A percentile compares a stretch with the other conserved stretches of the same genome.
These are phyloP conservation scores for Heliconius cydno DNA, from an alignment of 2,888 invertebrate genomes.

Conservation along the genomic window DNA sequence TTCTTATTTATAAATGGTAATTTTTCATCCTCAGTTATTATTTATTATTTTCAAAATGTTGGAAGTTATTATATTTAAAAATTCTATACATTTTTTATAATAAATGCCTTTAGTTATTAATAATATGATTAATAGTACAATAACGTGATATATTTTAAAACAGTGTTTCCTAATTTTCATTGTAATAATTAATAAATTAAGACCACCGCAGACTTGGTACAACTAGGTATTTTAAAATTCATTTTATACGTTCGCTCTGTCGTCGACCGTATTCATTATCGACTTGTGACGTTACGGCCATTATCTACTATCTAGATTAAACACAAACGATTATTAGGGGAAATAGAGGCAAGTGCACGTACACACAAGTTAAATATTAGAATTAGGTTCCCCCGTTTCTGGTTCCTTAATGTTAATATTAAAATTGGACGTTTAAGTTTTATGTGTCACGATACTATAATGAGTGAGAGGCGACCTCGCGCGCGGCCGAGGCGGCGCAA, in stretches of 20 bases:
- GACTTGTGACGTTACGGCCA: slow-evolving; percentile 66
- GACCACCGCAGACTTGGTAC: not conserved
- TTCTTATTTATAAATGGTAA: not conserved
- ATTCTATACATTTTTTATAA: not conserved
- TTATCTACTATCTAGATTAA: slow-evolving; percentile 74
- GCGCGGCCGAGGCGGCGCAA: slow-evolving; percentile 72
- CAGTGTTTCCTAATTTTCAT: not conserved
- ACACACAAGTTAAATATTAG: slow-evolving; percentile 53
- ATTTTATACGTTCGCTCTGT: slow-evolving; percentile 39
- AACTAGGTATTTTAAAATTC: slow-evolving; percentile 3
- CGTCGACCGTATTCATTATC: slow-evolving; percentile 61
- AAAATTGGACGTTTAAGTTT: slow-evolving; percentile 38
- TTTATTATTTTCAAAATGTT: not conserved
- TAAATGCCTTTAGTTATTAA: not conserved
- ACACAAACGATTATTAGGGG: slow-evolving; percentile 63
- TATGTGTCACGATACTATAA: slow-evolving; percentile 54
- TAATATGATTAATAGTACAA: not conserved
- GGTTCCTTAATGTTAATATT: slow-evolving; percentile 37
- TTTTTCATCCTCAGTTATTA: not conserved
- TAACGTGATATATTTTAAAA: not conserved
- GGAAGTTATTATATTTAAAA: not conserved
- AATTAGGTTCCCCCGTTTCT: not conserved
- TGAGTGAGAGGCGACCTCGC: slow-evolving; percentile 68
- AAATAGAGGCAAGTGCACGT: slow-evolving; percentile 71
- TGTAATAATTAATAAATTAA: not conserved